Conservation (phyloP, 1,140 invertebrate species). For the Melitaea cinxia region DNA sequence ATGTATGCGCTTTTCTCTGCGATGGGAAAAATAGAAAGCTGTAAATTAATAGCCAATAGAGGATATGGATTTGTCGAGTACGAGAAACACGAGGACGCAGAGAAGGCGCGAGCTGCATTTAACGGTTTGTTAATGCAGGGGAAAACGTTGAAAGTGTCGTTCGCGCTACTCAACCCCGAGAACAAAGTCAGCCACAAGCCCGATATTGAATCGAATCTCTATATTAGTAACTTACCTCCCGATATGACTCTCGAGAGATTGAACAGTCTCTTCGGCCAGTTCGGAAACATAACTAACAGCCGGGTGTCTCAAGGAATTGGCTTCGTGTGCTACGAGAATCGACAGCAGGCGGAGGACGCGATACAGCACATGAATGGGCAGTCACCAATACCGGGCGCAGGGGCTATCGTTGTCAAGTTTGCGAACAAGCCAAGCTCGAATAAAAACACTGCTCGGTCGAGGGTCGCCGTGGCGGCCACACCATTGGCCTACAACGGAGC, state of each 20-base stretch:
- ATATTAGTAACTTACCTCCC: slow-evolving; percentile 78
- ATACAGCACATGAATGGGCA: slow-evolving; percentile 76
- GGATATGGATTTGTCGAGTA: slow-evolving; percentile 81
- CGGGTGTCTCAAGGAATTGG: slow-evolving; percentile 78
- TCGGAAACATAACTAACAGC: slow-evolving; percentile 77
- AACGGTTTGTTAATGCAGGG: slow-evolving; percentile 80
- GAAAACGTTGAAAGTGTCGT: slow-evolving; percentile 80
- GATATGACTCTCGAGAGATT: slow-evolving; percentile 78
- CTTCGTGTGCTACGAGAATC: slow-evolving; percentile 77
- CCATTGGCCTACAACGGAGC: slow-evolving; percentile 66
- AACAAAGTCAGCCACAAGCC: slow-evolving; percentile 77
- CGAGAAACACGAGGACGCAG: slow-evolving; percentile 78
- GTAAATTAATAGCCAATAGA: slow-evolving; percentile 77
- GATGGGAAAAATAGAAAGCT: slow-evolving; percentile 79
- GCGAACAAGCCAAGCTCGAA: slow-evolving; percentile 76
- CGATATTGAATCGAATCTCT: slow-evolving; percentile 78
- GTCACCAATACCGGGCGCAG: slow-evolving; percentile 67
- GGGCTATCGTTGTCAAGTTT: slow-evolving; percentile 76
- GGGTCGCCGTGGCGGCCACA: slow-evolving; percentile 50
- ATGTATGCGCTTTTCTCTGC: slow-evolving; percentile 80
- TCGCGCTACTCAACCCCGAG: slow-evolving; percentile 79
- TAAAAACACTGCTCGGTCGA: slow-evolving; percentile 61
- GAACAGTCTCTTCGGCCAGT: slow-evolving; percentile 70
- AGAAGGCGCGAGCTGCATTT: slow-evolving; percentile 78
- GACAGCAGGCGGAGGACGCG: slow-evolving; percentile 77